Base-by-base conservation (phyloP, 2,888 invertebrate genomes). In the Eumerus sabulonum region DNA sequence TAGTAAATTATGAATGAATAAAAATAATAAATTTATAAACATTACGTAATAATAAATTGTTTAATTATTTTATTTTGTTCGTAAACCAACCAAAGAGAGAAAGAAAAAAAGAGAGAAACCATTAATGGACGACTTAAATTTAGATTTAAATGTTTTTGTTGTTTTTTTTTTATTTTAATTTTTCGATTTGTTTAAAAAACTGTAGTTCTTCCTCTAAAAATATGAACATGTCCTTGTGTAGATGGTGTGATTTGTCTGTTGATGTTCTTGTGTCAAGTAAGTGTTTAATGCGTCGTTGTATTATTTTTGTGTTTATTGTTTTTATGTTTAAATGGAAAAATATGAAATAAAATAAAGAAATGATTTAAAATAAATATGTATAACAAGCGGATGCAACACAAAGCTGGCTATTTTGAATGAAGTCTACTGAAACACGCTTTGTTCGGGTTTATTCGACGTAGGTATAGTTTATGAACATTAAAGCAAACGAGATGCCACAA, bases 41-140 rank as follows among this genome's bases (percentile, higher is more conserved):
- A 27, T 59, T 66, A 16, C 51, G 45, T 57, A 35, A n/a, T 40
- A 5, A 59, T 50, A 67, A 62, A 51, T 63, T 48, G 3, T 57
- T 67, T 40, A n/a, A 40, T 19, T 47, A 14, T 68, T 63, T 54
- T 63, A 51, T 17, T 72, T 63, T 57, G 16, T 63, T 63, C 54
- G 62, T 66, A 71, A 79, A 76, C 76, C 70, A 76, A 76, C 81
- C 73, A 81, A 81, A 81, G 81, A 81, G 56, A 81, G 76, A 81
- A 71, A 66, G 70, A 71, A 81, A 81, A 76, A 79, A 74, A 79
- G 74, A 74, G 73, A 79, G 70, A 79, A 79, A 74, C 56, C 45
- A 79, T 79, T 79, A 79, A 79, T 79, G 79, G 56, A 60, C 79
- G 60, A 74, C 68, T 59, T 73, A 59, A 57, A 60, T 63, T 63